Conservation (phyloP, 2,888 invertebrate genomes). For the Gortyna flavago region DNA sequence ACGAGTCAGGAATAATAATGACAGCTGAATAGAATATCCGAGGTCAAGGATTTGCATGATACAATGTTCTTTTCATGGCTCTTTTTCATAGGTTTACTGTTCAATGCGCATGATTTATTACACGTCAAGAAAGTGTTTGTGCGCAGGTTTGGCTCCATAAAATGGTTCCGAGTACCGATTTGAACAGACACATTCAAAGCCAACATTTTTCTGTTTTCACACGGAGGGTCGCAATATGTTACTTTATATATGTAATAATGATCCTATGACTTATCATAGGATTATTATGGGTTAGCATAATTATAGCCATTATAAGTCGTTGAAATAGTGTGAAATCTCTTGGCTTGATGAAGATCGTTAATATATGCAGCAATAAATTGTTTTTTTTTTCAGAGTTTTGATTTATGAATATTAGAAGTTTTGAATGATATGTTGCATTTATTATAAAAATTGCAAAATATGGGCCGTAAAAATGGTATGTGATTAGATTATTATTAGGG, state of each 20-base stretch:
- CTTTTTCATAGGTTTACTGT: slow-evolving; percentile 69
- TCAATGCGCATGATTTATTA: slow-evolving; percentile 75
- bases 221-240: slow-evolving; percentile 20
- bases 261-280: background rate
- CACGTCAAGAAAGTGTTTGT: slow-evolving; percentile 63
- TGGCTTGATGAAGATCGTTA: background rate
- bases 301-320: background rate
- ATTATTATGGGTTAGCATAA: slow-evolving; percentile 23
- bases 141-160: slow-evolving; percentile 66
- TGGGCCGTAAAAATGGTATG: slow-evolving; percentile 12
- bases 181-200: slow-evolving; percentile 61
- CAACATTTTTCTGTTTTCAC: slow-evolving; percentile 47
- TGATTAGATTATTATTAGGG: slow-evolving; percentile 10
- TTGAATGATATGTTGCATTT: background rate
- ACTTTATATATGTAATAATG: slow-evolving; percentile 6
- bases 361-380: background rate
- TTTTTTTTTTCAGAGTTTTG: background rate
- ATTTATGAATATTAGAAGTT: background rate
- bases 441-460: slow-evolving; percentile 6
- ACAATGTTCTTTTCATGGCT: slow-evolving; percentile 77
- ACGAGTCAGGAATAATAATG: slow-evolving; percentile 79
- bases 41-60: slow-evolving; percentile 80
- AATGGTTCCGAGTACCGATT: slow-evolving; percentile 64
- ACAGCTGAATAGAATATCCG: slow-evolving; percentile 82
- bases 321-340: slow-evolving; percentile 24